Evolutionary conservation across 2,797 vertebrate species (phyloP).

Genomic region (Atherinosoma microstoma): DNA sequence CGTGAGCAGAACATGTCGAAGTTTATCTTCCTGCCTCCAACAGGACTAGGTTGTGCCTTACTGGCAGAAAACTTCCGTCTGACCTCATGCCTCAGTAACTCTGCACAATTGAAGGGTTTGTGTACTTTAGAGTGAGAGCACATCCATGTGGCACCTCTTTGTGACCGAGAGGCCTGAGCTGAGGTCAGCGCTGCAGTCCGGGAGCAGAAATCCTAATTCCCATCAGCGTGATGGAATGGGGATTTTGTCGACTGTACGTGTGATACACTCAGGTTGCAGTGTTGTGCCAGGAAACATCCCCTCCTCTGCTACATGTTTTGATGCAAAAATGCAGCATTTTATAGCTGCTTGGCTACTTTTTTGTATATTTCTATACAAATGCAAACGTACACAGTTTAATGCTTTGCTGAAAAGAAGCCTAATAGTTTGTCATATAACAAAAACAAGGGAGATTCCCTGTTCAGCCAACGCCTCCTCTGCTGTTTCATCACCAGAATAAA

Average conservation of each 20-base stretch:
- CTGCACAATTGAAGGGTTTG: slow-evolving; percentile 48
- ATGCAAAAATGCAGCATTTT: neutral
- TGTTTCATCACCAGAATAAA: slow-evolving; percentile 2
- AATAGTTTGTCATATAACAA: neutral
- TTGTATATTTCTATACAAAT: neutral
- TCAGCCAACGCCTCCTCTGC: neutral
- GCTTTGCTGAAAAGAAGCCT: neutral
- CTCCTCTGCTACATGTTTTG: slow-evolving; percentile 1
- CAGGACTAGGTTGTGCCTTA: slow-evolving; percentile 34
- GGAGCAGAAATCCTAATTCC: slow-evolving; percentile 38
- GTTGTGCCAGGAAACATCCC: slow-evolving; percentile 8
- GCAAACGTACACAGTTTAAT: neutral
- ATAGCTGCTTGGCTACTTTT: neutral
- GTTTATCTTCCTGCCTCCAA: slow-evolving; percentile 11
- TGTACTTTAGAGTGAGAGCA: neutral
- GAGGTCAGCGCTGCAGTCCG: slow-evolving; percentile 51
- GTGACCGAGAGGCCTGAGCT: slow-evolving; percentile 44
- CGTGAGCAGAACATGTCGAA: slow-evolving; percentile 4
- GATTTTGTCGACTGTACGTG: slow-evolving; percentile 23
- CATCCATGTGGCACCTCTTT: slow-evolving; percentile 44
- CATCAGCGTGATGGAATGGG: slow-evolving; percentile 48
- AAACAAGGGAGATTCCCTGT: neutral
- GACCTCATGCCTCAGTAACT: slow-evolving; percentile 65
- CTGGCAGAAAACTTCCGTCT: slow-evolving; percentile 53
- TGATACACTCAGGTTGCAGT: slow-evolving; percentile 17